Base-by-base conservation (phyloP, 2,888 invertebrate genomes). In the Lapara coniferarum region DNA sequence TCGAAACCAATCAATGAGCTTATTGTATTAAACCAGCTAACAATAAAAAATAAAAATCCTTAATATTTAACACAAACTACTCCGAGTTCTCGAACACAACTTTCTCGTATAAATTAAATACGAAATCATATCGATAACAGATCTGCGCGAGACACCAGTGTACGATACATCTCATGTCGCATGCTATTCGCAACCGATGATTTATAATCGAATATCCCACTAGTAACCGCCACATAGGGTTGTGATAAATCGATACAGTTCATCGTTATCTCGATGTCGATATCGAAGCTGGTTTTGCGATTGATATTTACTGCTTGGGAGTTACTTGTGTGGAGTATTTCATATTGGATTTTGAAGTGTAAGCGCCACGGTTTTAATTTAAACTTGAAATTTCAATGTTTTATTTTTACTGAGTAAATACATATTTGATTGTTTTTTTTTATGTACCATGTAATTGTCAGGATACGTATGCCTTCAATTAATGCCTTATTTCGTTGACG, bases 101-200 rank as follows among this genome's bases (percentile, higher is more conserved):
- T 59, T 16, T 5, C n/a, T 10, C n/a, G 44, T 44, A 59, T 46
- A 63, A 63, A 63, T 63, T 51, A 66, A 66, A 55, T 66, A 66
- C 66, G 13, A 66, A 52, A 66, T 66, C 66, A 52, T 53, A 53
- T 69, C 66, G 69, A 69, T 69, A 69, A 69, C 66, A 53, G 16
- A 63, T 66, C 66, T 55, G 52, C 55, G 53, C 69, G 69, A 67
- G 19, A 55, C 55, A 51, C 59, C 37, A 66, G 13, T 53, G 55
- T 66, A 56, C 69, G 55, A 69, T 58, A 56, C 66, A 66, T 63
- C 49, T 30, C 66, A 52, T 46, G 44, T 66, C 66, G 56, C n/a
- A 58, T 30, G 52, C 55, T 57, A 66, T 69, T 57, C 66, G 52
- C 66, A 57, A 69, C 68, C 71, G 68, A 71, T 73, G 74, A 74